Conservation (phyloP, 2,797 vertebrate genomes). For the Mustela erminea region DNA sequence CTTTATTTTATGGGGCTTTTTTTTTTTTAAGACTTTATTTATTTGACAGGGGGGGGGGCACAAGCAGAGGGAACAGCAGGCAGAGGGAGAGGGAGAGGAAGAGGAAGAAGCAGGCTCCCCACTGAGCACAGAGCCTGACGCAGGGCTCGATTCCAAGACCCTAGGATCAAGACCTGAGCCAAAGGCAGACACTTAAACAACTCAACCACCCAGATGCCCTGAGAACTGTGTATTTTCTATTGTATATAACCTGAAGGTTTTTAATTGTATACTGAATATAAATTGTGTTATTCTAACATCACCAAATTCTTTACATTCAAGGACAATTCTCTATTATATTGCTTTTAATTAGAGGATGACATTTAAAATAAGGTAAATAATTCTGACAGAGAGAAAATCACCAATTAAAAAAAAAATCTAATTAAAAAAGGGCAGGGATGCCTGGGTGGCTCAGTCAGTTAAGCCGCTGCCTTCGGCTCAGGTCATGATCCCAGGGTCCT, state of each 20-base stretch:
- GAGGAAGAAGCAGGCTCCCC: neutral
- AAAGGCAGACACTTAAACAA: neutral
- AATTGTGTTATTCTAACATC: neutral
- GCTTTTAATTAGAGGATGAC: constrained; percentile 1
- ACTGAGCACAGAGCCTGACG: neutral
- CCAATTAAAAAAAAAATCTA: neutral
- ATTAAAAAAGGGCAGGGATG: neutral
- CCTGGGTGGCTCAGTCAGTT: neutral
- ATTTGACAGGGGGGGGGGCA: neutral
- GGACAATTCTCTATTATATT: constrained; percentile 14
- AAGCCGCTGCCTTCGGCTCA: neutral
- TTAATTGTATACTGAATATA: neutral
- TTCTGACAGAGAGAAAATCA: constrained; percentile 34
- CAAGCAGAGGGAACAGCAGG: too few species aligned
- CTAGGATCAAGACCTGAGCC: too few species aligned
- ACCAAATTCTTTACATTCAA: constrained; percentile 40
- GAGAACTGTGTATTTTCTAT: neutral
- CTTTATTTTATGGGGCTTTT: neutral
- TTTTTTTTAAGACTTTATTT: neutral
- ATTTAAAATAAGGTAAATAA: constrained; percentile 53
- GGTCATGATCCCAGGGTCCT: neutral
- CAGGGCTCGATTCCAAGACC: too few species aligned
- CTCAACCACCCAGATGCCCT: neutral
- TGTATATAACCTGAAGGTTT: neutral
- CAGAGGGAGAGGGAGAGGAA: too few species aligned